These are phyloP conservation scores for Campylomormyrus tamandua DNA, from an alignment of 2,113 vertebrate species.

Conservation along the genomic window DNA sequence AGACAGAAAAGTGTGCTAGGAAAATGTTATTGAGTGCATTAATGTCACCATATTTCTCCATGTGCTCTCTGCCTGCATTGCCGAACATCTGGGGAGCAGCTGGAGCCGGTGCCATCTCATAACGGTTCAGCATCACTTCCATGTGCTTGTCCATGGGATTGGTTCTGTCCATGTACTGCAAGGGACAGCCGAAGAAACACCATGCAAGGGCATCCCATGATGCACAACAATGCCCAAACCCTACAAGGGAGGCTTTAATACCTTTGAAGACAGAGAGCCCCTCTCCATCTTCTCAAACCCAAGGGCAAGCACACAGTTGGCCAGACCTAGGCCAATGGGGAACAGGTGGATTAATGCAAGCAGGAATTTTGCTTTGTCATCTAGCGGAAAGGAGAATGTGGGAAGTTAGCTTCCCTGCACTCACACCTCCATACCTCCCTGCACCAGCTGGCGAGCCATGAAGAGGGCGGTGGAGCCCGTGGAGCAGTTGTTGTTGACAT, in stretches of 20 bases:
- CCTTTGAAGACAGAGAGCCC: constrained; percentile 60
- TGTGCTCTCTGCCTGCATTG: constrained; percentile 80
- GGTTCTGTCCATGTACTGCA: constrained; percentile 63
- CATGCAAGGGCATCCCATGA: not conserved
- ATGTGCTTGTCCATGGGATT: constrained; percentile 82
- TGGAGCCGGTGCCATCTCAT: constrained; percentile 66
- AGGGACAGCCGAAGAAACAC: not conserved
- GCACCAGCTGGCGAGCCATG: constrained; percentile 76
- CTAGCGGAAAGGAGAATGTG: not conserved
- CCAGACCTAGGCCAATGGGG: constrained; percentile 61
- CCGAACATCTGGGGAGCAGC: constrained; percentile 78
- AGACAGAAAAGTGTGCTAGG: not conserved
- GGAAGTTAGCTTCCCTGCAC: not conserved
- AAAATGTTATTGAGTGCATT: not conserved
- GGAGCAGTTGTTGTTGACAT: constrained; percentile 95
- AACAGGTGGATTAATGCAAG: not conserved
- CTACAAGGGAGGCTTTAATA: constrained; percentile 41
- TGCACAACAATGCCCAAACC: not conserved
- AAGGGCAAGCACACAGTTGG: constrained; percentile 82
- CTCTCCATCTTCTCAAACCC: constrained; percentile 93
- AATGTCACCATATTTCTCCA: constrained; percentile 85
- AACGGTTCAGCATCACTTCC: constrained; percentile 73
- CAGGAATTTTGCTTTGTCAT: not conserved
- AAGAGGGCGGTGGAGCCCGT: constrained; percentile 91
- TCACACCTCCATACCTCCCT: constrained; percentile 69